A percentile compares a stretch with the other conserved stretches of the same genome.
phyloP scores from a whole-genome alignment of 1,140 invertebrate genomes.

The Polyergus mexicanus region DNA sequence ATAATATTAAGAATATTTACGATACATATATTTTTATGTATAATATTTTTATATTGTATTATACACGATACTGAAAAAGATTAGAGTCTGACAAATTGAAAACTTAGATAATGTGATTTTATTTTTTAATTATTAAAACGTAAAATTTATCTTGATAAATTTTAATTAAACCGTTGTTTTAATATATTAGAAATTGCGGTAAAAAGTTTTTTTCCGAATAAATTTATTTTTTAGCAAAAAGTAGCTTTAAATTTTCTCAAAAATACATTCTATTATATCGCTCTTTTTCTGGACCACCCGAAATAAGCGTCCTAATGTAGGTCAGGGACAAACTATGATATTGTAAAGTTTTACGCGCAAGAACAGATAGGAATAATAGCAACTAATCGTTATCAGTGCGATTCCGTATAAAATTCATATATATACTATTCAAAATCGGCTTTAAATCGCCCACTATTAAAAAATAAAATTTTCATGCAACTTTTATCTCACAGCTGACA shows the following conservation, averaged over 20 bases:
- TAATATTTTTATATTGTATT: background rate
- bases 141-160: background rate
- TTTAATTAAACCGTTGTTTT: background rate
- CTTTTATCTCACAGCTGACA: conserved; percentile 30
- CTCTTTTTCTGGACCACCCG: conserved; percentile 12
- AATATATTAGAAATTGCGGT: background rate
- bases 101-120: background rate
- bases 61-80: background rate
- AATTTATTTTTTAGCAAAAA: background rate
- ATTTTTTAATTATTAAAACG: background rate
- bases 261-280: background rate
- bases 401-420: conserved; percentile 19
- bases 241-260: background rate
- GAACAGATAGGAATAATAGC: conserved; percentile 7
- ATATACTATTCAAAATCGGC: conserved; percentile 6
- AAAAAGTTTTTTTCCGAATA: background rate
- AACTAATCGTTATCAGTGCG: conserved; percentile 26
- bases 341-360: conserved; percentile 29
- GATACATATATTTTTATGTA: background rate
- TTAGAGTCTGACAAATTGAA: background rate
- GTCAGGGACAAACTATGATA: conserved; percentile 5
- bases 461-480: conserved; percentile 30
- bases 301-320: background rate
- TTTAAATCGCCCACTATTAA: conserved; percentile 35
- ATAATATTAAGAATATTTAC: background rate